These are phyloP conservation scores for Epizoanthus fatuus DNA, from an alignment of 92 coral and sea anemone genomes.

Conservation along the genomic window DNA sequence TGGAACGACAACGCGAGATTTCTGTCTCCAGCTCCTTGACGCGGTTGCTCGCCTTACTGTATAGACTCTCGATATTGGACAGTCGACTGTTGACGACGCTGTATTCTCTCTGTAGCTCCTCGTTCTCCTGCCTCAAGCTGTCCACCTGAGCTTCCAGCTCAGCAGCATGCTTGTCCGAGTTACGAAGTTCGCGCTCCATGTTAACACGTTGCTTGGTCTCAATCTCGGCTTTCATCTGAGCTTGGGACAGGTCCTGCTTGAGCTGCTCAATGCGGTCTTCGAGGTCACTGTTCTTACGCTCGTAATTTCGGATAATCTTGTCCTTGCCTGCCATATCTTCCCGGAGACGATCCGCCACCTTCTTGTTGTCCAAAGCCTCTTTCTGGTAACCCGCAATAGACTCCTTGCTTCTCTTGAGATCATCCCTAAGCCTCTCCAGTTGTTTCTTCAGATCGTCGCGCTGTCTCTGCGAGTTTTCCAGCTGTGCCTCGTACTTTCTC, in stretches of 20 bases:
- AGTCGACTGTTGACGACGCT: constrained; percentile 81
- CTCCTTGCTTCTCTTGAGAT: constrained; percentile 91
- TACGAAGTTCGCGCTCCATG: constrained; percentile 89
- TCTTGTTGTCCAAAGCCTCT: constrained; percentile 92
- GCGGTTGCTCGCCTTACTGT: constrained; percentile 76
- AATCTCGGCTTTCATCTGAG: constrained; percentile 89
- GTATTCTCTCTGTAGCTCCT: constrained; percentile 90
- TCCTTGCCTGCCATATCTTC: constrained; percentile 93
- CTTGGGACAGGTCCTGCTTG: constrained; percentile 88
- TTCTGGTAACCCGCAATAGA: constrained; percentile 70
- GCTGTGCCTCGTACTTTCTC: constrained; percentile 93
- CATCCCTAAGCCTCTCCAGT: constrained; percentile 90
- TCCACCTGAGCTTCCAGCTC: constrained; percentile 91
- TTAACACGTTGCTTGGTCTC: constrained; percentile 85
- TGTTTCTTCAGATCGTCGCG: constrained; percentile 95
- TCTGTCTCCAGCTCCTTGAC: constrained; percentile 91
- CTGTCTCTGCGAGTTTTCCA: constrained; percentile 93
- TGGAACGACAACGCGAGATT: constrained; percentile 77
- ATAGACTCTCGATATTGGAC: constrained; percentile 79
- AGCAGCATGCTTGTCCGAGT: constrained; percentile 78
- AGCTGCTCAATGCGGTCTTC: constrained; percentile 93
- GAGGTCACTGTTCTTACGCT: constrained; percentile 87
- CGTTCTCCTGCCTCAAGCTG: constrained; percentile 80
- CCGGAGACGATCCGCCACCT: constrained; percentile 93
- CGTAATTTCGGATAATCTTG: constrained; percentile 89